These are phyloP conservation scores for Oncorhynchus masou DNA, from an alignment of 2,113 vertebrate species.

Conservation along the genomic window DNA sequence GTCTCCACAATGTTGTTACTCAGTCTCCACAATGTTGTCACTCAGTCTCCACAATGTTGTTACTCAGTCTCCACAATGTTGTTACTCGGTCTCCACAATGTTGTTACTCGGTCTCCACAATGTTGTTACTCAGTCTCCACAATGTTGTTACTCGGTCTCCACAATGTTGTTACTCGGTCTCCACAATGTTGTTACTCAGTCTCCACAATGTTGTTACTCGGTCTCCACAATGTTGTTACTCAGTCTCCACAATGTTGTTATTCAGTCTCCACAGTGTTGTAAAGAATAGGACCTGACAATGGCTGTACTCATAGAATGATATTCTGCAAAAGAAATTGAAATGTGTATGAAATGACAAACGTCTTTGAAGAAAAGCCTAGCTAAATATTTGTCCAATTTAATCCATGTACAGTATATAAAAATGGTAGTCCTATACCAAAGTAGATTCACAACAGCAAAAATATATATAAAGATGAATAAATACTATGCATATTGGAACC, in stretches of 20 bases:
- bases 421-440: slow-evolving; percentile 73
- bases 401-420: slow-evolving; percentile 59
- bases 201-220: slow-evolving; percentile 17
- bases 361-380: slow-evolving; percentile 26
- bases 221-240: slow-evolving; percentile 12
- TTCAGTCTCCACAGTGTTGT: slow-evolving; percentile 17
- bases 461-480: slow-evolving; percentile 27
- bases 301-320: slow-evolving; percentile 24
- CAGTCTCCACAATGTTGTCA: slow-evolving; percentile 15
- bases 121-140: too few relatives aligned
- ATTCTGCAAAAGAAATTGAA: slow-evolving; percentile 28
- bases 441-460: slow-evolving; percentile 62
- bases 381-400: slow-evolving; percentile 39
- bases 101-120: too few relatives aligned
- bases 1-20: background rate
- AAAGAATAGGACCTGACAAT: slow-evolving; percentile 34
- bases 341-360: slow-evolving; percentile 38
- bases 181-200: slow-evolving; percentile 20
- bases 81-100: slow-evolving; percentile 8
- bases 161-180: slow-evolving; percentile 21
- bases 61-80: slow-evolving; percentile 22
- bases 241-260: slow-evolving; percentile 14
- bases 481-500: slow-evolving; percentile 34
- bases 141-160: slow-evolving; percentile 24
- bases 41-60: slow-evolving; percentile 19